phyloP scores from a whole-genome alignment of 2,888 invertebrate species.

The Baccha elongata region DNA sequence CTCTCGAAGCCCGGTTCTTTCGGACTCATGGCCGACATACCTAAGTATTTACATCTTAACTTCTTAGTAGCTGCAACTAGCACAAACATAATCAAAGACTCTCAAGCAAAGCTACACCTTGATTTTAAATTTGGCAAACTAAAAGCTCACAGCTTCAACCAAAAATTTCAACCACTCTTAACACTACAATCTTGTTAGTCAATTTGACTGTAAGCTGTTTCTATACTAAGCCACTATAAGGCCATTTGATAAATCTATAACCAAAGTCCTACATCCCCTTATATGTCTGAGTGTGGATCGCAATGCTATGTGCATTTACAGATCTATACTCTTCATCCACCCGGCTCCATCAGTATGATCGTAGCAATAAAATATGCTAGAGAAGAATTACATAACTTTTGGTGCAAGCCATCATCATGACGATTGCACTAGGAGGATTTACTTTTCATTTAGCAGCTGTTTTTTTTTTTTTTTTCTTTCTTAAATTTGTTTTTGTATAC shows the following conservation, averaged over 20 bases:
- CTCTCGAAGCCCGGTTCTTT: too few species aligned
- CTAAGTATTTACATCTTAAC: too few species aligned
- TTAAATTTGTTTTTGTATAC: conserved; percentile 36
- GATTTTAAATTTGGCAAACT: too few species aligned
- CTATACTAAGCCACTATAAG: conserved; percentile 14
- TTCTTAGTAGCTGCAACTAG: too few species aligned
- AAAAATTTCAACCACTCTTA: not conserved
- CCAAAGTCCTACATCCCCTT: conserved; percentile 46
- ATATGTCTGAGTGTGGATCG: conserved; percentile 23
- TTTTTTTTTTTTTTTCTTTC: conserved; percentile 7
- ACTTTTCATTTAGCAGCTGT: conserved; percentile 68
- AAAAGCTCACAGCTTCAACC: too few species aligned
- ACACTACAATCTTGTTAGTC: conserved; percentile 23
- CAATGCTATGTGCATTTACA: conserved; percentile 1
- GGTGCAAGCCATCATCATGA: conserved; percentile 50
- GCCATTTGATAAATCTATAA: conserved; percentile 52
- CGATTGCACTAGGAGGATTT: conserved; percentile 69
- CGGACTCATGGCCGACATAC: too few species aligned
- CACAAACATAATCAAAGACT: too few species aligned
- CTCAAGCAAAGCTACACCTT: too few species aligned
- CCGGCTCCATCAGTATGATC: not conserved
- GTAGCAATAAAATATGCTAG: conserved; percentile 62
- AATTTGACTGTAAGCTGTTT: conserved; percentile 32
- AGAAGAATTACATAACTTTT: conserved; percentile 58
- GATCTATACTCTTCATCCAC: conserved; percentile 12